phyloP scores from a whole-genome alignment of 2,797 vertebrate species.

The Streptopelia turtur region DNA sequence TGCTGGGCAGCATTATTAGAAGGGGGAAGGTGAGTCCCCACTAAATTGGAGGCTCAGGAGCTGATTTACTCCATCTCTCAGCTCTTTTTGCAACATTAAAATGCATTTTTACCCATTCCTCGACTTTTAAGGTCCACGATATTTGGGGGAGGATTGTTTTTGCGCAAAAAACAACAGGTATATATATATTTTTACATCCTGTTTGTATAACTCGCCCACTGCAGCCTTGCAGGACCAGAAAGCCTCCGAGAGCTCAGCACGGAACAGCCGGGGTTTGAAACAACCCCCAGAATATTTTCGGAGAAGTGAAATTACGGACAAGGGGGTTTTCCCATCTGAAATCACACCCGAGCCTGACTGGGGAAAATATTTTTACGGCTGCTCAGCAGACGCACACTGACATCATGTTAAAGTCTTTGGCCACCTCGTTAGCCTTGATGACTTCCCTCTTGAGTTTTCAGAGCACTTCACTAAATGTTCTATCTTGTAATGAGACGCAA shows the following conservation, averaged over 20 bases:
- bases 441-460: not conserved
- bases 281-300: not conserved
- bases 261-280: not conserved
- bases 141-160: not conserved
- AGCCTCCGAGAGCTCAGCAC: not conserved
- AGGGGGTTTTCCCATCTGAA: constrained; percentile 1
- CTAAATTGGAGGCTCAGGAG: not conserved
- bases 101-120: not conserved
- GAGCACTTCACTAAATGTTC: not conserved
- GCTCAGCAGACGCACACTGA: not conserved
- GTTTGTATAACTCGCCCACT: not conserved
- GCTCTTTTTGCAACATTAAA: not conserved
- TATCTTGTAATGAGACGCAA: not conserved
- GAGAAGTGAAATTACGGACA: not conserved
- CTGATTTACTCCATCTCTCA: not conserved
- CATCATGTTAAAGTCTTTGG: not conserved
- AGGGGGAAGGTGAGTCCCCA: not conserved
- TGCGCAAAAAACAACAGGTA: not conserved
- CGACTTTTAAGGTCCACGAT: fast-evolving
- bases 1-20: not conserved
- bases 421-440: not conserved
- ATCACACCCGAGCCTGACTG: not conserved
- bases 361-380: fast-evolving
- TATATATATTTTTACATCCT: not conserved
- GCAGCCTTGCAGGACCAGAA: not conserved